A percentile compares a stretch with the other conserved stretches of the same genome.
Conservation (phyloP, 2,113 vertebrate species). For the Origma solitaria region DNA sequence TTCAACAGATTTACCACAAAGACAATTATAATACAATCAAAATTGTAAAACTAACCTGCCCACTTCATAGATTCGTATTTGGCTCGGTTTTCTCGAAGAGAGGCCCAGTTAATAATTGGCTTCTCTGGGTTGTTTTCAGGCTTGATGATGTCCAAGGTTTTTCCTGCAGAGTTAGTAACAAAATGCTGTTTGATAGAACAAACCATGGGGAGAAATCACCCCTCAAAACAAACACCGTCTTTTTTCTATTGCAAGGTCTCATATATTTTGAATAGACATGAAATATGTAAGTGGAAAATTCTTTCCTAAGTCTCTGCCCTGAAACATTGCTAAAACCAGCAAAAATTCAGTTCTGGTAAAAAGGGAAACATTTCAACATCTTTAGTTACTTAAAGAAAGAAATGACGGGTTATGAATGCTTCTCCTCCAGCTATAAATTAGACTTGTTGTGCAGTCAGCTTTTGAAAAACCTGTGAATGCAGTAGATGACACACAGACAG, state of each 20-base stretch:
- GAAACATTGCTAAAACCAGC: not conserved
- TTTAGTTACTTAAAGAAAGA: not conserved
- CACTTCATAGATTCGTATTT: constrained; percentile 89
- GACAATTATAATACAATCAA: not conserved
- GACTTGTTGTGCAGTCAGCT: not conserved
- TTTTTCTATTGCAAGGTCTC: not conserved
- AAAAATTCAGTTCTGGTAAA: not conserved
- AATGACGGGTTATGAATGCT: not conserved
- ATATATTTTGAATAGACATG: not conserved
- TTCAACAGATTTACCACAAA: not conserved
- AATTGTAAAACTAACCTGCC: constrained; percentile 78
- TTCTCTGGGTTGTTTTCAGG: not conserved
- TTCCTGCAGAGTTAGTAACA: not conserved
- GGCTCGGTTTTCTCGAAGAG: constrained; percentile 79
- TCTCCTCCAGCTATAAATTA: not conserved
- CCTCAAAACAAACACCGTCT: not conserved
- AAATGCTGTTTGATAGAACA: not conserved
- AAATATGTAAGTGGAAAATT: not conserved
- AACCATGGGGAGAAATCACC: not conserved
- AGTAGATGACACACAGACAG: not conserved
- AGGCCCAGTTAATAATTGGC: constrained; percentile 80
- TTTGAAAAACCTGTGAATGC: not conserved
- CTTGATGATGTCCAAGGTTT: not conserved
- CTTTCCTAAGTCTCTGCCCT: not conserved
- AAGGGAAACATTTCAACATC: not conserved